These are phyloP conservation scores for Chrysolina americana DNA, from an alignment of 2,888 invertebrate species.

Conservation along the genomic window DNA sequence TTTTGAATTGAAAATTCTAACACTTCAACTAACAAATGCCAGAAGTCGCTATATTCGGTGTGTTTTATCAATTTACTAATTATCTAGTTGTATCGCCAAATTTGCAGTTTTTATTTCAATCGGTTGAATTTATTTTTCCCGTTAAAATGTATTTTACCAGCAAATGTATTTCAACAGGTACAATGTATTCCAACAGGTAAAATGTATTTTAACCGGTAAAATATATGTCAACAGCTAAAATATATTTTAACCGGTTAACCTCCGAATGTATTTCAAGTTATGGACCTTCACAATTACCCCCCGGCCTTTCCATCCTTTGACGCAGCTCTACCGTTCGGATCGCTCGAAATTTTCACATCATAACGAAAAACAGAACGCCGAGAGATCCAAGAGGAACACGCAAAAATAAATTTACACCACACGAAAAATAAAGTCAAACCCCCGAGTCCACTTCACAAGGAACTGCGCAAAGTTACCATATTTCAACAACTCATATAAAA, in stretches of 20 bases:
- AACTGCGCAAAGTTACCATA: conserved; percentile 9
- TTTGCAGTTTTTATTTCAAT: too few relatives aligned
- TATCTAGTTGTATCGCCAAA: too few relatives aligned
- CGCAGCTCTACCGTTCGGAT: not conserved
- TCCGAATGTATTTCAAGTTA: not conserved
- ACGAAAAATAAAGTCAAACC: conserved; percentile 17
- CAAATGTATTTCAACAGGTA: not conserved
- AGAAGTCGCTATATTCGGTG: too few relatives aligned
- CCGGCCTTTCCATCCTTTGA: not conserved
- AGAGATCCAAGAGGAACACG: conserved; percentile 46
- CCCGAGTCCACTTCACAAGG: conserved; percentile 22
- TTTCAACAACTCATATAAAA: conserved; percentile 15
- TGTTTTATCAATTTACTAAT: too few relatives aligned
- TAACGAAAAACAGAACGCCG: conserved; percentile 23
- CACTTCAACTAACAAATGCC: too few relatives aligned
- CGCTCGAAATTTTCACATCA: not conserved
- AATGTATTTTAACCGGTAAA: not conserved
- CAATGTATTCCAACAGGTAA: not conserved
- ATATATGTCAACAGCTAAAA: not conserved
- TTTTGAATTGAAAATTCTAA: too few relatives aligned
- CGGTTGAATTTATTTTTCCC: too few relatives aligned
- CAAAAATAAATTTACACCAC: conserved; percentile 9
- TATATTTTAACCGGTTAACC: not conserved
- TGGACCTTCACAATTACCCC: not conserved
- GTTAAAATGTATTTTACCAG: not conserved